A percentile compares a stretch with the other conserved stretches of the same genome.
Conservation (phyloP, 2,888 invertebrate species). For the Mythimna lalbum region DNA sequence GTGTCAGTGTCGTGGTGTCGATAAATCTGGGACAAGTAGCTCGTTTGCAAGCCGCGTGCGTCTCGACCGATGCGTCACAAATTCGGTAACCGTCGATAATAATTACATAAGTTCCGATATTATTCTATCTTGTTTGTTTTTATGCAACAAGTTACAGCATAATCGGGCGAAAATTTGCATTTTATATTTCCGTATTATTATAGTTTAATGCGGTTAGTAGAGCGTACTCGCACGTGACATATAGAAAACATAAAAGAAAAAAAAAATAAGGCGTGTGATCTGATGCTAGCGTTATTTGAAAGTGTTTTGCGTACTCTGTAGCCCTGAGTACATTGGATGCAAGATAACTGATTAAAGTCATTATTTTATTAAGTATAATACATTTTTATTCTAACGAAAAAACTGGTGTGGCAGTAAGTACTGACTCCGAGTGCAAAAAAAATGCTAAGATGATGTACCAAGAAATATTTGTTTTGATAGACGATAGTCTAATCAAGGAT, state of each 20-base stretch:
- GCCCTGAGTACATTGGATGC: neutral
- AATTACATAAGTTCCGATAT: constrained; percentile 82
- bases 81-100: constrained; percentile 77
- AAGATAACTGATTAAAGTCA: neutral
- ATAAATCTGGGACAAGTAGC: constrained; percentile 79
- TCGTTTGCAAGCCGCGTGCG: constrained; percentile 78
- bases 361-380: too few relatives aligned
- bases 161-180: constrained; percentile 53
- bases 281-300: constrained; percentile 38
- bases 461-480: neutral
- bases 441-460: neutral
- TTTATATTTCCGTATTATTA: constrained; percentile 45
- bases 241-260: constrained; percentile 31
- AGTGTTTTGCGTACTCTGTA: constrained; percentile 18
- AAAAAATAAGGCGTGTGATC: constrained; percentile 21
- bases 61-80: constrained; percentile 81
- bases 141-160: constrained; percentile 76
- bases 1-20: constrained; percentile 83
- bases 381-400: neutral
- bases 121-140: constrained; percentile 74
- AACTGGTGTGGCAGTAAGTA: neutral
- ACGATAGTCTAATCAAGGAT: neutral
- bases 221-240: constrained; percentile 15
- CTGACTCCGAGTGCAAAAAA: neutral
- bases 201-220: constrained; percentile 32